These are phyloP conservation scores for Idaea straminata DNA, from an alignment of 2,888 invertebrate species.

Conservation along the genomic window DNA sequence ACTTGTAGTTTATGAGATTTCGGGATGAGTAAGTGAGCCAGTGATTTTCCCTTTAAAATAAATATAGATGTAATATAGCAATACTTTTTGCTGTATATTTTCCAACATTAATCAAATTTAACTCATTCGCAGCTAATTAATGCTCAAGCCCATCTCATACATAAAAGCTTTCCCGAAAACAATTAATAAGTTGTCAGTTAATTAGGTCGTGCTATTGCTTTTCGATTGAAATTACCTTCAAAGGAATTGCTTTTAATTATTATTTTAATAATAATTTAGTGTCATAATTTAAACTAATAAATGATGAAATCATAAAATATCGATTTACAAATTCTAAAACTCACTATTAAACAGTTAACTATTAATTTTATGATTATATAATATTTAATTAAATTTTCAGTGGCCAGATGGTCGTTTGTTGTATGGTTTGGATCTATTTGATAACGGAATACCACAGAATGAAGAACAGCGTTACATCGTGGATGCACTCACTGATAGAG, in stretches of 20 bases:
- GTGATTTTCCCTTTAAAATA: no score
- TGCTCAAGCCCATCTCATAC: background rate
- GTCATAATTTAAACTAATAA: background rate
- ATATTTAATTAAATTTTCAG: constrained; percentile 38
- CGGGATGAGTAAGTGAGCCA: no score
- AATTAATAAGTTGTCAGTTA: background rate
- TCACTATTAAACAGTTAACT: no score
- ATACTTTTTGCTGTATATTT: no score
- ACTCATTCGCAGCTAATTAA: background rate
- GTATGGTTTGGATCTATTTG: constrained; percentile 65
- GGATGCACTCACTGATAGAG: constrained; percentile 67
- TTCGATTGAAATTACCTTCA: background rate
- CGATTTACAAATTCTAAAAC: background rate
- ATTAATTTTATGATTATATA: no score
- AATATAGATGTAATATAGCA: no score
- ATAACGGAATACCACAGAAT: constrained; percentile 56
- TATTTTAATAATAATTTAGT: background rate
- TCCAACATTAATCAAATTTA: background rate
- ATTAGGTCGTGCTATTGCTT: constrained; percentile 1
- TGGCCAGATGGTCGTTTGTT: constrained; percentile 61
- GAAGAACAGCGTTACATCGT: constrained; percentile 63
- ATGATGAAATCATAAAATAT: background rate
- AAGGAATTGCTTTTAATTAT: background rate
- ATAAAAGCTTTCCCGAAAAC: background rate
- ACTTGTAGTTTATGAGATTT: no score